These are phyloP conservation scores for Cynocephalus volans DNA, from an alignment of 2,113 vertebrate species.

Conservation along the genomic window DNA sequence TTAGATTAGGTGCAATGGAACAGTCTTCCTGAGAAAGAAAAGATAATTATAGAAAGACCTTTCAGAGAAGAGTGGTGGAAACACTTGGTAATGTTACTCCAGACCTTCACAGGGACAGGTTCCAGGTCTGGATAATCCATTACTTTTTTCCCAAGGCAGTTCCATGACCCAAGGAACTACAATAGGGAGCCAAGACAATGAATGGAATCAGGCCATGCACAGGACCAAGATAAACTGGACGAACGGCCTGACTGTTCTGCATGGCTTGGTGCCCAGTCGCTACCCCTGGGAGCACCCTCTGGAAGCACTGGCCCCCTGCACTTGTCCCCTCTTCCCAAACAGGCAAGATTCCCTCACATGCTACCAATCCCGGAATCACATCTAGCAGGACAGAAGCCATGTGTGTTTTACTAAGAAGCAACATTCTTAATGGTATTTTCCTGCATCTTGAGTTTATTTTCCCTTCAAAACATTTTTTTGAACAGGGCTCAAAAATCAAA, in stretches of 20 bases:
- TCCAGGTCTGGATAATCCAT: conserved; percentile 11
- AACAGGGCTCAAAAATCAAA: background rate
- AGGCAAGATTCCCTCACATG: background rate
- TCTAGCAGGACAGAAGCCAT: background rate
- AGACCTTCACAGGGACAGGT: background rate
- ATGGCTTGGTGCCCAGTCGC: background rate
- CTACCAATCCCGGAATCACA: background rate
- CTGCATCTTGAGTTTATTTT: background rate
- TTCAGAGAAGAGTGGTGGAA: conserved; percentile 68
- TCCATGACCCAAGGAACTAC: background rate
- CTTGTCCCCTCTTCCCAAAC: background rate
- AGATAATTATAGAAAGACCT: conserved; percentile 62
- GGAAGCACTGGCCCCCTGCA: background rate
- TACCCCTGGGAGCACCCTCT: background rate
- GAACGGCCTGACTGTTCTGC: background rate
- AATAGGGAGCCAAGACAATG: conserved; percentile 32
- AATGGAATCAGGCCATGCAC: background rate
- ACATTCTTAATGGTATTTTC: background rate
- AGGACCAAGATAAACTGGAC: conserved; percentile 61
- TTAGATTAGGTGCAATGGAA: conserved; percentile 62
- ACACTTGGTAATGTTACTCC: conserved; percentile 7
- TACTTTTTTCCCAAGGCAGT: conserved; percentile 44
- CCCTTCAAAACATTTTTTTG: background rate
- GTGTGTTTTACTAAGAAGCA: background rate
- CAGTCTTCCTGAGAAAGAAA: conserved; percentile 73